Evolutionary conservation across 2,797 vertebrate genomes (phyloP), one percentile per base, ranked within the genome.

Genomic region (Neosalanx taihuensis): DNA sequence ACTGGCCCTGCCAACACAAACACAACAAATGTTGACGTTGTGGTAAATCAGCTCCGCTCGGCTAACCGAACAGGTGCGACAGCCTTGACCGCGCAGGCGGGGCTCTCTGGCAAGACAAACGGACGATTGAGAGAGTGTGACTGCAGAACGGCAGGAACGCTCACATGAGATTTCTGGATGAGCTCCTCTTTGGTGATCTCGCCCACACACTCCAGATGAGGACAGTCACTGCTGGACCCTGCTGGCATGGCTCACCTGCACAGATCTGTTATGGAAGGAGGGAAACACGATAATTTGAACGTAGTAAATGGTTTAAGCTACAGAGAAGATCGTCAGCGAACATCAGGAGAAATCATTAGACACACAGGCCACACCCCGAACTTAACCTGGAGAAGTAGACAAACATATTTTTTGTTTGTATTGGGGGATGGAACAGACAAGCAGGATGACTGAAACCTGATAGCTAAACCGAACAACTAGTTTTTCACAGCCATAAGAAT

Each of bases 161-260:
- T 97, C 86, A 99, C 98, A 64, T 97, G 95, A 76, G 98, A 99
- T 81, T 99, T 99, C 81, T 98, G 92, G 84, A 99, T 98, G 69
- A 99, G 92, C 68, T 98, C 96, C 81, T 99, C 98, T 86, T 99
- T 99, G 46, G 98, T 99, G 87, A 99, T 95, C 87, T 99, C 97
- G 58, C 98, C 98, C 84, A 99, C 96, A 0, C 95, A 98, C 84
- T 97, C 95, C 92, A 99, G 90, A 90, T 99, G 97, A 56, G 92
- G 93, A 81, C 98, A 99, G 80, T 95, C 93, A 81, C 90, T 92
- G 89, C 88, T 84, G 70, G 89, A 87, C 4, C 69, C 74, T 1
- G 92, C 88, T 0, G 91, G 88, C 97, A 99, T 99, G 77, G 74
- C 90, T 89, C 86, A 84, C 67, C 71, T 18, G 20, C 26, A 61